Conservation (phyloP, 2,113 vertebrate genomes). For the Cryptomyrus ogoouensis region DNA sequence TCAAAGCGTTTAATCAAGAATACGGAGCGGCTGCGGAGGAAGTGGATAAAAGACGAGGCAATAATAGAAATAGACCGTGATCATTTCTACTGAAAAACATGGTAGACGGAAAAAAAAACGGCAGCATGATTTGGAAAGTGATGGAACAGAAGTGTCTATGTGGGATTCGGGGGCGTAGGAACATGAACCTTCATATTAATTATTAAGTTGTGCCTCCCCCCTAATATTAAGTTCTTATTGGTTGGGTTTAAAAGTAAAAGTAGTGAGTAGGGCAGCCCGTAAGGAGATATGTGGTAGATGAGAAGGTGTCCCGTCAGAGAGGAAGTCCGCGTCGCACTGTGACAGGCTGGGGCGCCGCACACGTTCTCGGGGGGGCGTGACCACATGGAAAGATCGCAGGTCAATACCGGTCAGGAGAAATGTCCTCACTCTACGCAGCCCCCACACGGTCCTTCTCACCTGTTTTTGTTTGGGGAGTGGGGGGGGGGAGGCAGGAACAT, state of each 20-base stretch:
- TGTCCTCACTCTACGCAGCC: too few species aligned
- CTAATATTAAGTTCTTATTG: not conserved
- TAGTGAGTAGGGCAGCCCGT: not conserved
- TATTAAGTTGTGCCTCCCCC: not conserved
- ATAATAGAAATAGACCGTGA: conserved; percentile 42
- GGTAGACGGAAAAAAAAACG: conserved; percentile 37
- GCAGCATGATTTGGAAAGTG: conserved; percentile 51
- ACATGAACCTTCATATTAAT: not conserved
- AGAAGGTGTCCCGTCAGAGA: conserved; percentile 58
- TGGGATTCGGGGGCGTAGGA: not conserved
- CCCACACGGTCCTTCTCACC: not conserved
- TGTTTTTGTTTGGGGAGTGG: not conserved
- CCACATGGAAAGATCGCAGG: not conserved
- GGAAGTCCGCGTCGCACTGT: conserved; percentile 59
- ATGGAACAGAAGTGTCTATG: conserved; percentile 48
- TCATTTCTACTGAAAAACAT: conserved; percentile 54
- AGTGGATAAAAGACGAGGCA: not conserved
- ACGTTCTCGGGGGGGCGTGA: too few species aligned
- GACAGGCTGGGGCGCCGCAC: conserved; percentile 9
- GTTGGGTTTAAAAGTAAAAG: not conserved
- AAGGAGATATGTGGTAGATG: conserved; percentile 43
- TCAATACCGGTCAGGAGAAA: not conserved
- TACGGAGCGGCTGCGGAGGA: conserved; percentile 32
- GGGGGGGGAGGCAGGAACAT: not conserved
- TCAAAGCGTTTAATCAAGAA: conserved; percentile 62